phyloP scores from a whole-genome alignment of 2,888 invertebrate genomes.

The Papilio protenor region DNA sequence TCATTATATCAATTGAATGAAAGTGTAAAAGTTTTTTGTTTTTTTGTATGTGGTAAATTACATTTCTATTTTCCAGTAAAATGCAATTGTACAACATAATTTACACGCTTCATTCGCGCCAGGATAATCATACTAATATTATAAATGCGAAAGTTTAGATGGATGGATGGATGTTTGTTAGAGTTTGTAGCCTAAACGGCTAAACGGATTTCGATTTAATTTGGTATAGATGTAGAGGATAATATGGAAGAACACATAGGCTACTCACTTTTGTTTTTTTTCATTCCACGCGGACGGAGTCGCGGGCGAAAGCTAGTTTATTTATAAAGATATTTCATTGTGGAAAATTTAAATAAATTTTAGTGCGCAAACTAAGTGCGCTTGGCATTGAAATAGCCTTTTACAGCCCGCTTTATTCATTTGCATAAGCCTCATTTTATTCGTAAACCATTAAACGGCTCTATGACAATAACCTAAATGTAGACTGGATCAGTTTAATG shows the following conservation, averaged over 20 bases:
- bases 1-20: not conserved
- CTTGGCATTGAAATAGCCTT: constrained; percentile 21
- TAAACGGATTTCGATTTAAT: too few relatives aligned
- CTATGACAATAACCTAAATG: constrained; percentile 57
- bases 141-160: too few relatives aligned
- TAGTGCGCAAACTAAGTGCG: constrained; percentile 9
- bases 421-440: constrained; percentile 52
- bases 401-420: constrained; percentile 52
- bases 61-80: not conserved
- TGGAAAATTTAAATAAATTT: constrained; percentile 13
- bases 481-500: constrained; percentile 56
- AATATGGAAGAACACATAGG: too few relatives aligned
- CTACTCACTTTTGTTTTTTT: too few relatives aligned
- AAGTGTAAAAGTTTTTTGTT: not conserved
- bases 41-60: not conserved
- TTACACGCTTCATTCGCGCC: not conserved
- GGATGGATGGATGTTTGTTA: too few relatives aligned
- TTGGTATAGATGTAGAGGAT: too few relatives aligned
- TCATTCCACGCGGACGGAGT: too few relatives aligned
- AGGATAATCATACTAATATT: too few relatives aligned
- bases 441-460: constrained; percentile 48
- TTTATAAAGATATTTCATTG: not conserved
- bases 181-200: too few relatives aligned
- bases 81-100: constrained; percentile 6
- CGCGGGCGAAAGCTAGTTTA: too few relatives aligned